phyloP scores from a whole-genome alignment of 2,113 vertebrate species.

The Trematocara stigmaticum region DNA sequence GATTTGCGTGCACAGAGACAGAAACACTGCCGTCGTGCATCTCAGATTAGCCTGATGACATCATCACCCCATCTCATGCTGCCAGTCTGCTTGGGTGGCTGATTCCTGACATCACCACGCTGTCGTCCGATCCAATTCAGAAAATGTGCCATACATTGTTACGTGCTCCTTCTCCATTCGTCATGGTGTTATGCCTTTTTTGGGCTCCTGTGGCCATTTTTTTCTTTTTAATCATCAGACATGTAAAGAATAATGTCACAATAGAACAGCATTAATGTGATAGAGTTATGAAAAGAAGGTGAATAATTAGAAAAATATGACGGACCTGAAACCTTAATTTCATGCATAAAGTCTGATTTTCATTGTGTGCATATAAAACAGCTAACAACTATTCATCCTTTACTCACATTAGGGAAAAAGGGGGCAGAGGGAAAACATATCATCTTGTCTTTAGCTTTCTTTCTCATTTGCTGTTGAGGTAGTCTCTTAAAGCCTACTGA shows the following conservation, averaged over 20 bases:
- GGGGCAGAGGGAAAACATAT: background rate
- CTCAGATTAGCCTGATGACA: constrained; percentile 5
- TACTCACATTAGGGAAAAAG: background rate
- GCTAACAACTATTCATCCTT: no score
- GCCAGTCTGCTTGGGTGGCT: background rate
- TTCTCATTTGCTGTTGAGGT: background rate
- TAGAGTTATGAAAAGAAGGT: background rate
- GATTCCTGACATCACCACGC: background rate
- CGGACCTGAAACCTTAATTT: background rate
- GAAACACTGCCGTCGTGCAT: background rate
- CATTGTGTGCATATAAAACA: background rate
- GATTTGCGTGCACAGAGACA: background rate
- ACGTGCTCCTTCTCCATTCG: background rate
- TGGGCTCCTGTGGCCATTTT: background rate
- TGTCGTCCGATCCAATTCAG: background rate
- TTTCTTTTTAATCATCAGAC: background rate
- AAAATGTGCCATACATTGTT: background rate
- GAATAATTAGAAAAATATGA: background rate
- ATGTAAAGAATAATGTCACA: background rate
- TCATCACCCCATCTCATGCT: background rate
- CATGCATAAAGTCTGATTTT: background rate
- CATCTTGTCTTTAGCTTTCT: background rate
- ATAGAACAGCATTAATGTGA: background rate
- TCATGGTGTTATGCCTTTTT: background rate
- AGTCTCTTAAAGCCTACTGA: background rate